Percentiles rank a stretch among this genome's conserved stretches.
Evolutionary conservation across 1,140 invertebrate species (phyloP).

Genomic region (Plectrocnemia conspersa): DNA sequence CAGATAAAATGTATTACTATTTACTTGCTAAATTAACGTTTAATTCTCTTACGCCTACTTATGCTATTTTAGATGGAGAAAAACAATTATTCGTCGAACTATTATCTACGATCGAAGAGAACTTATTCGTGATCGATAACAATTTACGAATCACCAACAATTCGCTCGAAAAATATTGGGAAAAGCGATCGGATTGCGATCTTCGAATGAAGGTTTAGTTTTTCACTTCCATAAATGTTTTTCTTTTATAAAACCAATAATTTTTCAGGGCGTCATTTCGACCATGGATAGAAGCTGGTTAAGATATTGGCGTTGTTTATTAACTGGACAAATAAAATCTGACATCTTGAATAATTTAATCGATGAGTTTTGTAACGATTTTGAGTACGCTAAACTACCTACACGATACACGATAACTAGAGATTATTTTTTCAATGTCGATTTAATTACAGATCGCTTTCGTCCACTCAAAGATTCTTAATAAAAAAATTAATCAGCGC

Average conservation of each 20-base stretch:
- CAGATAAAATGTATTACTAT: slow-evolving; percentile 47
- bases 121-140: slow-evolving; percentile 46
- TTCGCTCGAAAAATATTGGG: slow-evolving; percentile 53
- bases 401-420: background rate
- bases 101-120: slow-evolving; percentile 45
- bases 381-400: slow-evolving; percentile 40
- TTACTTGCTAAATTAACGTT: slow-evolving; percentile 40
- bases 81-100: slow-evolving; percentile 46
- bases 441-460: no score
- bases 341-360: slow-evolving; percentile 45
- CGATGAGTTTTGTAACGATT: slow-evolving; percentile 41
- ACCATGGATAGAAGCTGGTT: slow-evolving; percentile 61
- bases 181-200: slow-evolving; percentile 52
- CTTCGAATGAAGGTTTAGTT: slow-evolving; percentile 53
- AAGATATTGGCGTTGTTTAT: slow-evolving; percentile 57
- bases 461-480: slow-evolving; percentile 42
- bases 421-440: slow-evolving; percentile 24
- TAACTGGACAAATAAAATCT: slow-evolving; percentile 54
- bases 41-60: background rate
- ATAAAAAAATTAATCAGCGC: slow-evolving; percentile 42
- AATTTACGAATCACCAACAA: slow-evolving; percentile 45
- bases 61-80: slow-evolving; percentile 42
- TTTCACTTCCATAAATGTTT: background rate
- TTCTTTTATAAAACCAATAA: background rate
- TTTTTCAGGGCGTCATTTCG: slow-evolving; percentile 53